phyloP scores from a whole-genome alignment of 2,888 invertebrate genomes.

The Listrodromus nycthemerus region DNA sequence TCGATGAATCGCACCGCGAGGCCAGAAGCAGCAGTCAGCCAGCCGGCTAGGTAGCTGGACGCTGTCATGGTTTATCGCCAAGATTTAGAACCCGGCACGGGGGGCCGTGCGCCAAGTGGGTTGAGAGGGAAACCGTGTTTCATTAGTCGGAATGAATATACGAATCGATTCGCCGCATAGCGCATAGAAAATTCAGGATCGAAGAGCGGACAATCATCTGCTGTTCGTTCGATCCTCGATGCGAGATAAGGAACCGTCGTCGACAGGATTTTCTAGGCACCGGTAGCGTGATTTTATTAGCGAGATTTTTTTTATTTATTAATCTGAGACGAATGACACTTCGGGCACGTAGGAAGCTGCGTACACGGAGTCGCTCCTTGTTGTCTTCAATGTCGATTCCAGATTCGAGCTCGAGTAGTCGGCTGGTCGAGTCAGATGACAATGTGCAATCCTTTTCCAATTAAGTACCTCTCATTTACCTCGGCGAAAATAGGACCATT shows the following conservation, averaged over 20 bases:
- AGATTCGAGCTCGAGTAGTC: not conserved
- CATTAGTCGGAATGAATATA: conserved; percentile 30
- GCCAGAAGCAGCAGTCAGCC: conserved; percentile 26
- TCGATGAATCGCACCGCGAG: conserved; percentile 35
- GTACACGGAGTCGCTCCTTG: not conserved
- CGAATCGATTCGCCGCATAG: conserved; percentile 35
- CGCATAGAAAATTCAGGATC: conserved; percentile 7
- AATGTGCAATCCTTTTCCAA: too few species aligned
- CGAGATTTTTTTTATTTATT: not conserved
- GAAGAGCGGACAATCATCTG: conserved; percentile 22
- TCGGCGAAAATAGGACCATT: too few species aligned
- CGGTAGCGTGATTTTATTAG: not conserved
- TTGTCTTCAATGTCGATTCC: not conserved
- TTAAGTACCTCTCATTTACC: too few species aligned
- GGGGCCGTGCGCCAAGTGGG: conserved; percentile 52
- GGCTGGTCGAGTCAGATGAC: too few species aligned
- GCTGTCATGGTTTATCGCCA: conserved; percentile 60
- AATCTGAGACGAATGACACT: not conserved
- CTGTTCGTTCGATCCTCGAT: not conserved
- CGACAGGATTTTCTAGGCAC: not conserved
- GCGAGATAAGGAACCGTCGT: not conserved
- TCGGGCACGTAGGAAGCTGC: not conserved
- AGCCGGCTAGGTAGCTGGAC: conserved; percentile 40
- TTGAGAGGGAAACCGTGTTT: conserved; percentile 48
- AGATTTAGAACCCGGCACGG: conserved; percentile 59